Evolutionary conservation across 1,140 invertebrate species (phyloP).

Genomic region (Pomacea maculata): DNA sequence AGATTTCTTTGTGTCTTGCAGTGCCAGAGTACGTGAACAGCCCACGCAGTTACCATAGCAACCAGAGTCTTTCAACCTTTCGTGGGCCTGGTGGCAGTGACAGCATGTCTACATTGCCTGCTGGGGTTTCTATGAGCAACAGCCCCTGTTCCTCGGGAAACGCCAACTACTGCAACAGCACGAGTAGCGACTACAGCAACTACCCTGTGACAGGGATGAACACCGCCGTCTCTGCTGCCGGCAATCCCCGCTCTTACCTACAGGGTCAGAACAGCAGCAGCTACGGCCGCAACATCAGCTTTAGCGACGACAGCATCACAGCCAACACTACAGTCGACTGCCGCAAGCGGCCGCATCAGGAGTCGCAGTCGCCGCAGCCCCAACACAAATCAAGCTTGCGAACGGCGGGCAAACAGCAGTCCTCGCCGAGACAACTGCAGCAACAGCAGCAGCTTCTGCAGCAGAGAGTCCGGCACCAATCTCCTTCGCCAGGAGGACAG

Average conservation of each 20-base stretch:
- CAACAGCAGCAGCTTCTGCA: slow-evolving; percentile 3
- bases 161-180: slow-evolving; percentile 4
- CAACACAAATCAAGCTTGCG: slow-evolving; percentile 15
- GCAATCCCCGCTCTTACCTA: slow-evolving; percentile 5
- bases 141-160: not conserved
- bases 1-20: not conserved
- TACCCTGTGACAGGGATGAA: not conserved
- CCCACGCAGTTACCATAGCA: slow-evolving; percentile 15
- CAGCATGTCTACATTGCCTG: not conserved
- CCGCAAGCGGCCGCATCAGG: slow-evolving; percentile 8
- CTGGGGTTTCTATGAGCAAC: not conserved
- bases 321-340: slow-evolving; percentile 54
- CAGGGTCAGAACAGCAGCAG: not conserved
- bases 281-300: slow-evolving; percentile 55
- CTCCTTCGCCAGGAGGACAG: slow-evolving; percentile 8
- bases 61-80: slow-evolving; percentile 9
- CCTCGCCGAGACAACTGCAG: slow-evolving; percentile 16
- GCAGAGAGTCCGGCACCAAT: slow-evolving; percentile 6
- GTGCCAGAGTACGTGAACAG: not conserved
- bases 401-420: not conserved
- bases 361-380: not conserved
- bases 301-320: slow-evolving; percentile 60
- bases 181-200: not conserved
- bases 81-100: not conserved
- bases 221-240: not conserved